These are phyloP conservation scores for Loripinus fragilis DNA, from an alignment of 2,888 invertebrate species.

Conservation along the genomic window DNA sequence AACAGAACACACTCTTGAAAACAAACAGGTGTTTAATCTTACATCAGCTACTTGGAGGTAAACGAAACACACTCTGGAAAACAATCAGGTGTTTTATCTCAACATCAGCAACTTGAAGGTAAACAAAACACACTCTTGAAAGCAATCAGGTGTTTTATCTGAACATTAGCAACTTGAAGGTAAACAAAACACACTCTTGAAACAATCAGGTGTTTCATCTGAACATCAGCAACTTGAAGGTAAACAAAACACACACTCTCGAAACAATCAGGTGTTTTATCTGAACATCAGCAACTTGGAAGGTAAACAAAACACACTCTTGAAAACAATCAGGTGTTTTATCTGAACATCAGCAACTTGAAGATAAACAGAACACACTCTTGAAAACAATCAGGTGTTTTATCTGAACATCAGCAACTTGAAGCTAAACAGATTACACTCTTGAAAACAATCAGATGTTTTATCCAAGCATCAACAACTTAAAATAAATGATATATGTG, in stretches of 20 bases:
- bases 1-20: constrained; percentile 8
- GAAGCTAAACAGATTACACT: constrained; percentile 24
- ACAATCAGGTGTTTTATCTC: constrained; percentile 40
- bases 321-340: too few relatives aligned
- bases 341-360: too few relatives aligned
- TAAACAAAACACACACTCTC: constrained; percentile 3
- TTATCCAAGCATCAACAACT: too few relatives aligned
- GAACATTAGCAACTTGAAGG: too few relatives aligned
- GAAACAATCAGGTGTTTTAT: constrained; percentile 37
- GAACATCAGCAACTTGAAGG: constrained; percentile 37
- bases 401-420: constrained; percentile 36
- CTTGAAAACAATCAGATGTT: too few relatives aligned
- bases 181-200: too few relatives aligned
- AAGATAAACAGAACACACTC: too few relatives aligned
- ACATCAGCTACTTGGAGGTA: constrained; percentile 41
- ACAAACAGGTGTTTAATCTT: constrained; percentile 39
- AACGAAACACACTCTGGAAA: not conserved
- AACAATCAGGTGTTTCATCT: constrained; percentile 43
- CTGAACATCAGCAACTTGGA: constrained; percentile 35
- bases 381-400: constrained; percentile 33
- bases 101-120: constrained; percentile 43
- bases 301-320: constrained; percentile 30
- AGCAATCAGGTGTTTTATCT: too few relatives aligned
- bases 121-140: not conserved
- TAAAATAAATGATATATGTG: too few relatives aligned